Evolutionary conservation across 2,888 invertebrate species (phyloP), one percentile per base, ranked within the genome.

Genomic region (Acanthosepion pharaonis): DNA sequence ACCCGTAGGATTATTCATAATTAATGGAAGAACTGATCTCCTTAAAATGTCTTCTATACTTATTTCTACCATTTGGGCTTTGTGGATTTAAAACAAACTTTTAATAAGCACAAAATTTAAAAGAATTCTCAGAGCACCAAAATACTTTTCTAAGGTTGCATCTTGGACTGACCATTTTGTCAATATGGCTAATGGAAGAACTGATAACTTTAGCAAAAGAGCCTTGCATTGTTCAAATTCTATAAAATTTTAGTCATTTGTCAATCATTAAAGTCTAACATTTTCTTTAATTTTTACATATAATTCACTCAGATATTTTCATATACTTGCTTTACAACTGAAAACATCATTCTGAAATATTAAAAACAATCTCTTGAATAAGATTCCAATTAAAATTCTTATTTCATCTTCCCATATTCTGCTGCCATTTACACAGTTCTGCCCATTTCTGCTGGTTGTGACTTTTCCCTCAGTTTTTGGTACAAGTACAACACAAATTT

Each of bases 401-500:
- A 33, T 78, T 78, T n/a, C n/a, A n/a, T n/a, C n/a, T 15, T n/a
- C n/a, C 9, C n/a, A n/a, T 33, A n/a, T n/a, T 78, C 78, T 78
- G 78, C n/a, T 78, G n/a, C n/a, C 78, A 78, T 78, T n/a, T 78
- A 33, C 78, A n/a, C n/a, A 33, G 78, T 78, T 78, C 78, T 78
- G 78, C 78, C 78, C 9, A 33, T 78, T 78, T 78, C 78, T 78
- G n/a, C n/a, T 78, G n/a, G 33, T 78, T 20, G 78, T 33, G n/a
- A 78, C 18, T 15, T 33, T 33, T 78, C n/a, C n/a, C n/a, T 33
- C n/a, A 78, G n/a, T 78, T 78, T 18, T 78, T 78, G 15, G 33
- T n/a, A 78, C n/a, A 78, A 78, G n/a, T 78, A 78, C 78, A 78
- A 78, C 78, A 78, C 78, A 78, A 78, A 78, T 78, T 33, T 78